Conservation (phyloP, 2,113 vertebrate species). For the Solenodon paradoxus region DNA sequence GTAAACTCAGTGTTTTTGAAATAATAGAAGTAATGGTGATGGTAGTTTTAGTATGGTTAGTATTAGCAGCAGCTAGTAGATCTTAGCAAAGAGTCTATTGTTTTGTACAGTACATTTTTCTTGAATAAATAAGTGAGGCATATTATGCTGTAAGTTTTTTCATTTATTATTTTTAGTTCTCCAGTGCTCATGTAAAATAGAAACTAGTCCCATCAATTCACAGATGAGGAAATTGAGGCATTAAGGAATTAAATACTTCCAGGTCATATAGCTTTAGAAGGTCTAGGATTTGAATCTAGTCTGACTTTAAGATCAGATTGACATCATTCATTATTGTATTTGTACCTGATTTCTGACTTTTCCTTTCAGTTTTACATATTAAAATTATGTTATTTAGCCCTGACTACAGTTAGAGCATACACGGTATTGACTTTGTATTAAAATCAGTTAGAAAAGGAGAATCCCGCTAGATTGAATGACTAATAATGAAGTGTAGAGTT, state of each 20-base stretch:
- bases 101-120: neutral
- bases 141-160: neutral
- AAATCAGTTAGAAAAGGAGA: neutral
- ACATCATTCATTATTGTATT: neutral
- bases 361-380: neutral
- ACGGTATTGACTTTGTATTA: neutral
- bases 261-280: neutral
- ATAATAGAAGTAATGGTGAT: neutral
- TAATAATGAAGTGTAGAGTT: neutral
- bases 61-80: neutral
- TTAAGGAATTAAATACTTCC: neutral
- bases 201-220: neutral
- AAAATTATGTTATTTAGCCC: neutral
- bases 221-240: neutral
- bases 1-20: neutral
- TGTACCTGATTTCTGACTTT: neutral
- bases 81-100: neutral
- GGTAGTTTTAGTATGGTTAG: neutral
- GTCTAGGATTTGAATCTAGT: neutral
- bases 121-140: neutral
- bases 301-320: neutral
- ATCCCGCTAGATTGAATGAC: neutral
- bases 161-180: conserved; percentile 20
- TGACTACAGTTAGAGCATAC: neutral
- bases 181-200: neutral